Percentiles rank a stretch among this genome's conserved stretches.
These are phyloP conservation scores for Copsychus sechellarum DNA, from an alignment of 2,113 vertebrate species.

Conservation along the genomic window DNA sequence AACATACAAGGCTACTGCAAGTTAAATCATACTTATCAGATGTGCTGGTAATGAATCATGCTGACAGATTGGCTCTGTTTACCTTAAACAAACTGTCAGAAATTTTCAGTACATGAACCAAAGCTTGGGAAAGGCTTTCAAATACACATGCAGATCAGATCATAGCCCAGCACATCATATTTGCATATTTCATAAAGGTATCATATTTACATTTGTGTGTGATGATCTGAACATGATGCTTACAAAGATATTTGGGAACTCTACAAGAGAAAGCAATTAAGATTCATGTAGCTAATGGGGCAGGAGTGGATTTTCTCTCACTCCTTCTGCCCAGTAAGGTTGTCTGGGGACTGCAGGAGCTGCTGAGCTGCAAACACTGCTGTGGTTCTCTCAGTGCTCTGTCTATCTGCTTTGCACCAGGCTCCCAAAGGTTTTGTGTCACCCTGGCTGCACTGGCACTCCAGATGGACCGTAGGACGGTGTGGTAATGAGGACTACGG, in stretches of 20 bases:
- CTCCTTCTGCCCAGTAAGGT: fast-evolving
- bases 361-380: neutral
- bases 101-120: neutral
- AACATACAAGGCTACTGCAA: conserved; percentile 17
- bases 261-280: conserved; percentile 31
- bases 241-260: neutral
- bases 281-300: neutral
- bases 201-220: neutral
- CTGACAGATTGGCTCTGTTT: conserved; percentile 45
- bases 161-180: neutral
- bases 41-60: conserved; percentile 8
- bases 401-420: neutral
- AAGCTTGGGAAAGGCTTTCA: conserved; percentile 34
- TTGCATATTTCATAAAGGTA: conserved; percentile 47
- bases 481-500: neutral
- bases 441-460: neutral
- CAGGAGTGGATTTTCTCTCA: neutral
- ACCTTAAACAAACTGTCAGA: conserved; percentile 53
- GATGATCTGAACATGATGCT: neutral
- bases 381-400: neutral
- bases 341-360: neutral
- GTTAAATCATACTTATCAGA: conserved; percentile 36
- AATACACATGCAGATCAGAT: neutral
- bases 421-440: neutral
- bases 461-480: neutral